Percentiles rank a stretch among this genome's conserved stretches.
Evolutionary conservation across 2,113 vertebrate genomes (phyloP).

Genomic region (Silurus meridionalis): DNA sequence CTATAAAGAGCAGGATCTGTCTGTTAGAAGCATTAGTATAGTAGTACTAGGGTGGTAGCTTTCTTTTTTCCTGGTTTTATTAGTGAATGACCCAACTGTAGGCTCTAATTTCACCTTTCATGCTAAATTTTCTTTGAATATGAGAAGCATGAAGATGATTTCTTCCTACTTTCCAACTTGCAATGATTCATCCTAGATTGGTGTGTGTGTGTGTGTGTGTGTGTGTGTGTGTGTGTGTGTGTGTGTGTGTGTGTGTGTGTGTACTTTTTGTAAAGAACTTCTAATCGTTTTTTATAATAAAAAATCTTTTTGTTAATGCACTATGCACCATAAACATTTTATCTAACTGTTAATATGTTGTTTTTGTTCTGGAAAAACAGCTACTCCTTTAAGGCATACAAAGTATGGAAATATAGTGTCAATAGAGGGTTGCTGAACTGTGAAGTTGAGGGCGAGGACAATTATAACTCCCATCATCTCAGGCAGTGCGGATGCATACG

Average conservation of each 20-base stretch:
- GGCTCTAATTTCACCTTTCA: constrained; percentile 60
- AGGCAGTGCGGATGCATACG: constrained; percentile 44
- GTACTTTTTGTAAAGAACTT: neutral
- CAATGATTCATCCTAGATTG: constrained; percentile 53
- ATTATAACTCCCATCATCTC: constrained; percentile 44
- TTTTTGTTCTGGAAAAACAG: neutral
- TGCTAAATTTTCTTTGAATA: constrained; percentile 21
- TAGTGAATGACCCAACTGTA: constrained; percentile 58
- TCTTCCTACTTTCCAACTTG: constrained; percentile 52
- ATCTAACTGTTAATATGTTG: neutral
- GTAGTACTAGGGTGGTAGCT: constrained; percentile 47
- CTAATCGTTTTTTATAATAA: neutral
- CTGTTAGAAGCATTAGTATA: constrained; percentile 64
- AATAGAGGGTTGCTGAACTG: constrained; percentile 33
- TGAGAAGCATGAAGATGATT: constrained; percentile 43
- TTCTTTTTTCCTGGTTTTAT: constrained; percentile 57
- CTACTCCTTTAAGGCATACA: neutral
- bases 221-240: neutral
- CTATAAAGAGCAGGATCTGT: constrained; percentile 60
- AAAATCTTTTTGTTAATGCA: neutral
- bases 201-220: neutral
- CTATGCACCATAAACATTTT: neutral
- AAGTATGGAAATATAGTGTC: constrained; percentile 23
- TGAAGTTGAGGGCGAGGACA: constrained; percentile 34
- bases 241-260: neutral